Conservation (phyloP, 2,888 invertebrate genomes). For the Orthosia cruda region DNA sequence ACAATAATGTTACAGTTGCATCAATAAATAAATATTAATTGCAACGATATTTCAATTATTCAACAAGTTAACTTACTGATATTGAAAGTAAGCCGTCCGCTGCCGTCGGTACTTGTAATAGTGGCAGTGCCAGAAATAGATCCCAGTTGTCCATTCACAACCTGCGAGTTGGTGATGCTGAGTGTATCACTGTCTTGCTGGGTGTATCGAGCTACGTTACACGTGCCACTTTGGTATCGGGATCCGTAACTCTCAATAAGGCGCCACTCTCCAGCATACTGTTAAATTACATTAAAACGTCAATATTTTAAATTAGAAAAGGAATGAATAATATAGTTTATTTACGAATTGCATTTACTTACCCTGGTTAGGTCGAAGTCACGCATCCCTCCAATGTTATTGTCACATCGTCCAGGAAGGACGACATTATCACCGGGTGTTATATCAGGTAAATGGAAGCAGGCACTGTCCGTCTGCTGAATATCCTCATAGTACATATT, state of each 20-base stretch:
- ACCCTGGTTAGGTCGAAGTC: conserved; percentile 71
- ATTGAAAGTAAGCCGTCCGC: conserved; percentile 92
- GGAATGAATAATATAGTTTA: background rate
- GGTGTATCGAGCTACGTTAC: conserved; percentile 78
- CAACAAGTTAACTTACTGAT: conserved; percentile 86
- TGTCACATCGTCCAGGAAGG: conserved; percentile 80
- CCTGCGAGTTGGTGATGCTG: conserved; percentile 78
- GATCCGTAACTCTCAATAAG: conserved; percentile 80
- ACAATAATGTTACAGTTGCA: background rate
- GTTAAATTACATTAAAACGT: conserved; percentile 7
- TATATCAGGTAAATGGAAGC: conserved; percentile 81
- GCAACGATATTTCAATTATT: no score
- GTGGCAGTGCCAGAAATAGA: conserved; percentile 77
- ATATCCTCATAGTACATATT: conserved; percentile 77
- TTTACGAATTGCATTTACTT: conserved; percentile 11
- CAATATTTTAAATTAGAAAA: background rate
- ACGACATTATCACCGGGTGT: conserved; percentile 73
- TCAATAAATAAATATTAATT: background rate
- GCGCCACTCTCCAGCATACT: conserved; percentile 79
- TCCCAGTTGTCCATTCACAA: conserved; percentile 72
- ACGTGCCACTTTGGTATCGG: conserved; percentile 78
- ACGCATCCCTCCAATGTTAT: conserved; percentile 72
- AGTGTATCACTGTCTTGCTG: conserved; percentile 67
- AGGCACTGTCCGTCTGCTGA: conserved; percentile 76
- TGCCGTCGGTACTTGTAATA: conserved; percentile 90